These are phyloP conservation scores for Prunella fulvescens DNA, from an alignment of 2,113 vertebrate genomes.

Conservation along the genomic window DNA sequence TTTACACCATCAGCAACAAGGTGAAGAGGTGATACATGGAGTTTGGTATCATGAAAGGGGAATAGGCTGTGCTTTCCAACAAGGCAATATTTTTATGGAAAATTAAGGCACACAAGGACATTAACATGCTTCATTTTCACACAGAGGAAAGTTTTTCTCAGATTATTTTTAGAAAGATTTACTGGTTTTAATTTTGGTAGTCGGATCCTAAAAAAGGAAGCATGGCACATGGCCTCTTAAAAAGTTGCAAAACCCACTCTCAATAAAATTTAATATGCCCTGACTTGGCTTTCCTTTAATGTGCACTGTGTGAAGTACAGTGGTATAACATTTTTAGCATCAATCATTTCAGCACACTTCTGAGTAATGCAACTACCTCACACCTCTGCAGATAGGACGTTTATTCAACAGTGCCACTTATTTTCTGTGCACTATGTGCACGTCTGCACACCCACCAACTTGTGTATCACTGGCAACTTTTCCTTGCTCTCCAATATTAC, in stretches of 20 bases:
- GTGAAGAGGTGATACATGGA: background rate
- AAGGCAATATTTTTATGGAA: background rate
- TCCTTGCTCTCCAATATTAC: background rate
- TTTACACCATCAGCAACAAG: background rate
- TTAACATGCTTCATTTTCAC: slow-evolving; percentile 30
- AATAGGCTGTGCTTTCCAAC: background rate
- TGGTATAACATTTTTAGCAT: slow-evolving; percentile 22
- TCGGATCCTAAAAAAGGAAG: slow-evolving; percentile 53
- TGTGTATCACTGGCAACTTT: background rate
- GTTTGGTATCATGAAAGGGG: background rate
- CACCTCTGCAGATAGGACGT: background rate
- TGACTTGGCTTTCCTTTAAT: slow-evolving; percentile 52
- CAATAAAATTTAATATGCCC: slow-evolving; percentile 55
- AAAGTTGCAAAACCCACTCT: slow-evolving; percentile 58
- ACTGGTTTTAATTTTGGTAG: slow-evolving; percentile 59
- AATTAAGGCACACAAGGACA: slow-evolving; percentile 34
- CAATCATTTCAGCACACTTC: slow-evolving; percentile 25
- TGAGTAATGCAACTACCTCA: background rate
- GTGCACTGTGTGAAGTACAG: slow-evolving; percentile 20
- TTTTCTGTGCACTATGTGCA: background rate
- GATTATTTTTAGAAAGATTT: slow-evolving; percentile 64
- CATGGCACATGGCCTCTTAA: slow-evolving; percentile 50
- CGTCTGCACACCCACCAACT: background rate
- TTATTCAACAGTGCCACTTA: background rate
- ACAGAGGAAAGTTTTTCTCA: slow-evolving; percentile 33